Conservation (phyloP, 2,888 invertebrate species). For the Rhodophaea formosa region DNA sequence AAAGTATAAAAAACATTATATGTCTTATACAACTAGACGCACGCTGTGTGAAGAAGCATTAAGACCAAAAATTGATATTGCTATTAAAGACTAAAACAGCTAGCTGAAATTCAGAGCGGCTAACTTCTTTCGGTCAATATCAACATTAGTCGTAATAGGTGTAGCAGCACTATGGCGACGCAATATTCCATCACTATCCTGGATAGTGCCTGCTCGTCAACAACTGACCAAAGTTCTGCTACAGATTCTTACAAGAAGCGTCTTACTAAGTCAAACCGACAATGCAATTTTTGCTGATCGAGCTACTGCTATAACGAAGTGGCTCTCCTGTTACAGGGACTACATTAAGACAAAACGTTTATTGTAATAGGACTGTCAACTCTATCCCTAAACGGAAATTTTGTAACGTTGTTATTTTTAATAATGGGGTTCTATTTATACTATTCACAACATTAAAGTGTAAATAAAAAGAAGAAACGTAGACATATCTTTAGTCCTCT, state of each 20-base stretch:
- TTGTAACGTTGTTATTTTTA: too few relatives aligned
- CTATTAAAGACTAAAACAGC: neutral
- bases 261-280: too few relatives aligned
- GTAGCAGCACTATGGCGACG: too few relatives aligned
- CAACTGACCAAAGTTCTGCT: too few relatives aligned
- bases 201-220: too few relatives aligned
- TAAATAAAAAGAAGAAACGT: neutral
- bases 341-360: neutral
- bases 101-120: neutral
- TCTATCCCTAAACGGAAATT: neutral
- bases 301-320: slow-evolving; percentile 15
- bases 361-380: neutral
- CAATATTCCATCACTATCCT: too few relatives aligned
- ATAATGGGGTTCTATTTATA: too few relatives aligned
- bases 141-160: too few relatives aligned
- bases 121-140: too few relatives aligned
- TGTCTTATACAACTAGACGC: slow-evolving; percentile 5
- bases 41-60: neutral
- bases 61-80: neutral
- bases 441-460: neutral
- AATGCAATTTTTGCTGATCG: neutral
- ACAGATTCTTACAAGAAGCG: too few relatives aligned
- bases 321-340: slow-evolving; percentile 30
- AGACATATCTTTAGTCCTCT: neutral
- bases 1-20: slow-evolving; percentile 9